Percentiles rank a stretch among this genome's conserved stretches.
phyloP scores from a whole-genome alignment of 2,113 vertebrate species.

The Neolamprologus sp. region DNA sequence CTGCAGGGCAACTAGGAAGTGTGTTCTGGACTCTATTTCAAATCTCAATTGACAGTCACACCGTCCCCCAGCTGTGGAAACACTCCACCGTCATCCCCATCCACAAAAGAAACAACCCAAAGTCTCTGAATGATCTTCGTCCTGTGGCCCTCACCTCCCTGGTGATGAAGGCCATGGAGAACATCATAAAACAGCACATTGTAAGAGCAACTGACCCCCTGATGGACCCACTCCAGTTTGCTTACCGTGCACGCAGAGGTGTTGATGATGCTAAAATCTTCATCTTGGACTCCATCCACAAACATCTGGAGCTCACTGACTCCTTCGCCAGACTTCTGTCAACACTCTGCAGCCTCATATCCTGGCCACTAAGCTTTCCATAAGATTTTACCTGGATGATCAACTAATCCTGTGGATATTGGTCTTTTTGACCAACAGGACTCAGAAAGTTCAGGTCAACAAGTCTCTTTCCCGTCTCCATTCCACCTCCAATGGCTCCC shows the following conservation, averaged over 20 bases:
- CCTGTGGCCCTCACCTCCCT: neutral
- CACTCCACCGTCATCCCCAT: neutral
- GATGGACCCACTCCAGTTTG: neutral
- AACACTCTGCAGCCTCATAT: too few species aligned
- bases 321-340: too few species aligned
- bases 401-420: too few species aligned
- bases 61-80: neutral
- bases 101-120: neutral
- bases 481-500: too few species aligned
- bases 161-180: neutral
- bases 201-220: neutral
- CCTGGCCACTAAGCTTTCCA: too few species aligned
- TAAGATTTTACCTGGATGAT: too few species aligned
- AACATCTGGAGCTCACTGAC: too few species aligned
- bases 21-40: neutral
- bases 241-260: neutral
- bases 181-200: neutral
- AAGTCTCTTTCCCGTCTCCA: too few species aligned
- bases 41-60: neutral
- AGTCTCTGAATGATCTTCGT: neutral
- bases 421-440: too few species aligned
- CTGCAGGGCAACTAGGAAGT: neutral
- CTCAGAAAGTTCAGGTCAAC: too few species aligned
- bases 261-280: fast-evolving
- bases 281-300: too few species aligned